Base-by-base conservation (phyloP, 2,797 vertebrate genomes). In the Gadopsis bispinosus region DNA sequence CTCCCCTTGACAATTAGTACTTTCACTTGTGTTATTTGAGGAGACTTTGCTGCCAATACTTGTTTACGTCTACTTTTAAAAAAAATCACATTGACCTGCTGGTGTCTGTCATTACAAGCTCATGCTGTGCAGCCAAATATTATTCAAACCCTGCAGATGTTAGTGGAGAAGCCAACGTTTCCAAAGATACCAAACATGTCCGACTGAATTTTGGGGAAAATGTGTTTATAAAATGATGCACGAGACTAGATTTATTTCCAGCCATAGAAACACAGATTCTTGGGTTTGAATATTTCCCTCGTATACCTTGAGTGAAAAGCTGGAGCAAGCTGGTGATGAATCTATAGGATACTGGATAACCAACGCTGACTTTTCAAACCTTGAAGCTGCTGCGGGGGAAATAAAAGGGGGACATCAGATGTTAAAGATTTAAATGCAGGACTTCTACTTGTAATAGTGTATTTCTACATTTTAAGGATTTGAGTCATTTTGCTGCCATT, bases 161-260 rank as follows among this genome's bases (percentile, higher is more conserved):
- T 43, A 47, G 37, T 7, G 7, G 22, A 48, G 8, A 61, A 31
- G 7, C 13, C 45, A 59, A 7, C 0, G 12, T 79, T 73, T 72
- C 53, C 63, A 83, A 71, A 66, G 48, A 79, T 20, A 48, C 45
- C 37, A 54, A 72, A 66, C 39, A 64, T 35, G 37, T 75, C 74
- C 13, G 55, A 22, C 56, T 58, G 69, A 60, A 67, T 43, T 66
- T 76, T 17, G 1, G 8, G 19, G 31, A 19, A 17, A 63, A 29
- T 37, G 7, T 68, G 31, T 59, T 26, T 26, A 43, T 59, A 50
- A 72, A 69, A 51, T 55, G 26, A 69, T 60, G 53, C 33, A 50
- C 4, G 4, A 50, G 53, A 65, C 33, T 26, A 1, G 7, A 50
- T 22, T 22, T 50, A 45, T 70, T 69, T 78, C 66, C 56, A 75